phyloP scores from a whole-genome alignment of 2,113 vertebrate genomes.

The Passer montanus region DNA sequence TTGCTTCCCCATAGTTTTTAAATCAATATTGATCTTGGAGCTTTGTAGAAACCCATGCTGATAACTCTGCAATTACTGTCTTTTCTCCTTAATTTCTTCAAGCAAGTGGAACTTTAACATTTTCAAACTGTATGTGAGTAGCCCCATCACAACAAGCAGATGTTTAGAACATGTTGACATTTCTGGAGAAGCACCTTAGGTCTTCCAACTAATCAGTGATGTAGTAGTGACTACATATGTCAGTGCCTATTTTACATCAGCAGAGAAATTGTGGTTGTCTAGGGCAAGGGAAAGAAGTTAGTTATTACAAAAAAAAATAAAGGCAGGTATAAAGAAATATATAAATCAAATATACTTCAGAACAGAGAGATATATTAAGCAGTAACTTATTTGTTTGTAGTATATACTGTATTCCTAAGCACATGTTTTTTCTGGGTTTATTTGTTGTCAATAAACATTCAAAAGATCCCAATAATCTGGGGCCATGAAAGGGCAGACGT shows the following conservation, averaged over 20 bases:
- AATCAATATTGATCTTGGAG: not conserved
- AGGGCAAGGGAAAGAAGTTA: not conserved
- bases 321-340: not conserved
- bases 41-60: not conserved
- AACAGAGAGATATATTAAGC: not conserved
- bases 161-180: not conserved
- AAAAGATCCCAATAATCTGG: not conserved
- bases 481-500: fast-evolving
- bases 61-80: not conserved
- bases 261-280: not conserved
- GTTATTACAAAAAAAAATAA: not conserved
- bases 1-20: not conserved
- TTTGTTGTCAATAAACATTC: not conserved
- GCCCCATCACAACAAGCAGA: not conserved
- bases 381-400: not conserved
- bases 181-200: not conserved
- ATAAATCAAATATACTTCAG: not conserved
- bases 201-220: not conserved
- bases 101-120: not conserved
- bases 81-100: not conserved
- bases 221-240: not conserved
- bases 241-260: not conserved
- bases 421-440: not conserved
- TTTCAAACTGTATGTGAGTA: not conserved
- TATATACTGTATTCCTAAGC: not conserved